Evolutionary conservation across 2,113 vertebrate genomes (phyloP).

Genomic region (Eublepharis macularius): DNA sequence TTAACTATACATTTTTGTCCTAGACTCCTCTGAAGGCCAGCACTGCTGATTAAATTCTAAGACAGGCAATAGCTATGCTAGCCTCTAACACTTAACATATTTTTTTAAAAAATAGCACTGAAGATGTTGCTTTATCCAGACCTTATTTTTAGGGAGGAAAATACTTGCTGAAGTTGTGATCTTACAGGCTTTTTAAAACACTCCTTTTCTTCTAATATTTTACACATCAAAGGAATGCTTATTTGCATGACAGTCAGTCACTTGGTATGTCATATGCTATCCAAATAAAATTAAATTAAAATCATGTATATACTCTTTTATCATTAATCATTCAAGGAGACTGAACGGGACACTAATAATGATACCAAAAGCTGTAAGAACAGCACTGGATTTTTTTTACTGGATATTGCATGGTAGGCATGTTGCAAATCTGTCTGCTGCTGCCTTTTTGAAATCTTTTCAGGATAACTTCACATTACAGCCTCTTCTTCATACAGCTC

Average conservation of each 20-base stretch:
- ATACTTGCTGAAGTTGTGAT: slow-evolving; percentile 40
- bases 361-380: slow-evolving; percentile 33
- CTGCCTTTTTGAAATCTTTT: not conserved
- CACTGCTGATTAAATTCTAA: slow-evolving; percentile 70
- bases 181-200: slow-evolving; percentile 34
- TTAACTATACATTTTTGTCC: slow-evolving; percentile 48
- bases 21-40: slow-evolving; percentile 58
- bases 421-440: not conserved
- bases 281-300: slow-evolving; percentile 63
- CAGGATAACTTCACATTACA: not conserved
- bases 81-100: slow-evolving; percentile 53
- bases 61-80: slow-evolving; percentile 49
- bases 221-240: slow-evolving; percentile 50
- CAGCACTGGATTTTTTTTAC: not conserved
- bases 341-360: slow-evolving; percentile 44
- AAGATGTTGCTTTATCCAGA: slow-evolving; percentile 53
- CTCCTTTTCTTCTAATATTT: slow-evolving; percentile 11
- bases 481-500: not conserved
- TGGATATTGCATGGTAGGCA: slow-evolving; percentile 32
- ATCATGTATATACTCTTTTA: not conserved
- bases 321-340: slow-evolving; percentile 52
- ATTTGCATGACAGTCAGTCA: slow-evolving; percentile 47
- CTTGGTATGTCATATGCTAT: slow-evolving; percentile 25
- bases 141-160: slow-evolving; percentile 33
- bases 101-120: slow-evolving; percentile 50